A percentile compares a stretch with the other conserved stretches of the same genome.
Conservation (phyloP, 2,113 vertebrate genomes). For the Vulpes ferrilata region DNA sequence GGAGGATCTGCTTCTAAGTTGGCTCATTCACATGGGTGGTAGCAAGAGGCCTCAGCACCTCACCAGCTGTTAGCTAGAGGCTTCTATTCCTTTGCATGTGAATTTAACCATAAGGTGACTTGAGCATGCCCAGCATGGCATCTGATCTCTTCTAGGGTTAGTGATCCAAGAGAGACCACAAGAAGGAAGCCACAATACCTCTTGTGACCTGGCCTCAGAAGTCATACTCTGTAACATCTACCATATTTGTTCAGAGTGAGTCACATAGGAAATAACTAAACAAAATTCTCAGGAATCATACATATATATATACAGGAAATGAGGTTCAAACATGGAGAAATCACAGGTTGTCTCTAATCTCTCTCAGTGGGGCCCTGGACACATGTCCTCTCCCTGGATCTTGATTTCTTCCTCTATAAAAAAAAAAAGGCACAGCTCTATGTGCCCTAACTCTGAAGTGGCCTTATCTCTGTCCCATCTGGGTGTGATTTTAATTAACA, state of each 20-base stretch:
- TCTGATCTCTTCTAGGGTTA: neutral
- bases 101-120: neutral
- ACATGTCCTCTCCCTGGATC: neutral
- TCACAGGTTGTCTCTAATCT: neutral
- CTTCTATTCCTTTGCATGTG: neutral
- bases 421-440: neutral
- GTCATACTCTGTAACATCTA: neutral
- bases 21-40: neutral
- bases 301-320: neutral
- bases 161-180: neutral
- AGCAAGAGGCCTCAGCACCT: neutral
- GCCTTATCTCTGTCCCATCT: neutral
- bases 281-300: neutral
- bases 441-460: too few relatives aligned
- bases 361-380: neutral
- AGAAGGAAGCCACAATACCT: neutral
- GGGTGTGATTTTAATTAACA: neutral
- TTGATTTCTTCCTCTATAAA: neutral
- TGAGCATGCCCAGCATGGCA: neutral
- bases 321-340: neutral
- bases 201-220: neutral
- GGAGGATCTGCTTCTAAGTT: neutral
- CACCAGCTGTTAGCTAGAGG: neutral
- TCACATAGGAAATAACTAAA: constrained; percentile 5
- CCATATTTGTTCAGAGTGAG: constrained; percentile 20